Conservation (phyloP, 1,140 invertebrate genomes). For the Bombus huntii region DNA sequence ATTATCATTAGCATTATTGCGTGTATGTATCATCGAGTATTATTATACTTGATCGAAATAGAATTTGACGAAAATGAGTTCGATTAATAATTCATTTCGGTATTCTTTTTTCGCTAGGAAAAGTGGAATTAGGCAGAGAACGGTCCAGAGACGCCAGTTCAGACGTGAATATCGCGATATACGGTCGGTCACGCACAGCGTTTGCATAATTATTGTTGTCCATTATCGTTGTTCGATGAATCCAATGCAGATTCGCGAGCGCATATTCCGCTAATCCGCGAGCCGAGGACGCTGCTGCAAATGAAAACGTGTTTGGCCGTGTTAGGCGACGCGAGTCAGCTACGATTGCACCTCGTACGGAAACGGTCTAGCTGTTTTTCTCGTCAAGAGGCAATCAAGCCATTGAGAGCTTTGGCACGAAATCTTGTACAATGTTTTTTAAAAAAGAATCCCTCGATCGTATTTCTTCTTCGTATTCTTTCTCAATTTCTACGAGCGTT, state of each 20-base stretch:
- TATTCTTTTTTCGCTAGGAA: not conserved
- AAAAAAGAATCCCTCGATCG: not conserved
- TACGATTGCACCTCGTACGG: not conserved
- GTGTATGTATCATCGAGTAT: not conserved
- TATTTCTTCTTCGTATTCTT: not conserved
- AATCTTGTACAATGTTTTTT: not conserved
- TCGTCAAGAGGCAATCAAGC: constrained; percentile 10
- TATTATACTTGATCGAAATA: not conserved
- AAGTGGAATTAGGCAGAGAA: not conserved
- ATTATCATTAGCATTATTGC: too few relatives aligned
- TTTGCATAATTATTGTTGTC: constrained; percentile 41
- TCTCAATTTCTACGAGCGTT: not conserved
- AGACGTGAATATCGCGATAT: constrained; percentile 31
- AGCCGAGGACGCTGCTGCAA: constrained; percentile 1
- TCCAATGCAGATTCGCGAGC: constrained; percentile 22
- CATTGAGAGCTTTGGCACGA: too few relatives aligned
- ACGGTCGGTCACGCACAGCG: constrained; percentile 1
- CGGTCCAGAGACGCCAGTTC: not conserved
- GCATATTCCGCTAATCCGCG: constrained; percentile 43
- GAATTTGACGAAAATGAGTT: not conserved
- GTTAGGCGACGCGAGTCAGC: constrained; percentile 29
- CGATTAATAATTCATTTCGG: not conserved
- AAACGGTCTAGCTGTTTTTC: not conserved
- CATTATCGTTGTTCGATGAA: constrained; percentile 48
- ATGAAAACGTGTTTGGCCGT: constrained; percentile 42